A percentile compares a stretch with the other conserved stretches of the same genome.
phyloP scores from a whole-genome alignment of 1,140 invertebrate genomes.

The Trichoplusia ni region DNA sequence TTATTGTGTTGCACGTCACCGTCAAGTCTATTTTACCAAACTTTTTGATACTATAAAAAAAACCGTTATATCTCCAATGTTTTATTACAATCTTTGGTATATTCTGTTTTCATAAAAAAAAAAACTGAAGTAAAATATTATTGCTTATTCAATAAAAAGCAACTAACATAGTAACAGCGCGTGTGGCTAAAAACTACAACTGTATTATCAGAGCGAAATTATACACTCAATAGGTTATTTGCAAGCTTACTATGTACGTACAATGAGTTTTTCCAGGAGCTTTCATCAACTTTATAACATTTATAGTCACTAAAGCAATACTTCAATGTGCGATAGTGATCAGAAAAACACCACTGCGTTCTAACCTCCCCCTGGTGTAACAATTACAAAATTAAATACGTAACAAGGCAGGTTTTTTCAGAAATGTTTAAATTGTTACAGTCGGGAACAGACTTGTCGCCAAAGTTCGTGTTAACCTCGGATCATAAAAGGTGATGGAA shows the following conservation, averaged over 20 bases:
- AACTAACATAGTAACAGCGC: not conserved
- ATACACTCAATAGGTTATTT: conserved; percentile 19
- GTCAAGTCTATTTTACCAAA: too few relatives aligned
- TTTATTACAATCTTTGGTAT: too few relatives aligned
- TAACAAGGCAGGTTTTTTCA: conserved; percentile 28
- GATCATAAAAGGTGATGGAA: too few relatives aligned
- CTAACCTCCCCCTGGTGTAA: conserved; percentile 19
- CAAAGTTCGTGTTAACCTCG: not conserved
- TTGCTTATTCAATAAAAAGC: too few relatives aligned
- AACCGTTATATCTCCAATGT: too few relatives aligned
- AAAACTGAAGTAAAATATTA: too few relatives aligned
- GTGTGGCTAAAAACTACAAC: conserved; percentile 1
- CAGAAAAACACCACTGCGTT: conserved; percentile 32
- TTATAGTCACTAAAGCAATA: conserved; percentile 20
- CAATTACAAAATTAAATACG: conserved; percentile 41
- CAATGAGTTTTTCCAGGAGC: conserved; percentile 19
- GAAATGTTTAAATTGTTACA: conserved; percentile 23
- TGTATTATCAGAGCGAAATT: conserved; percentile 11
- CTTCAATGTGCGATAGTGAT: conserved; percentile 34
- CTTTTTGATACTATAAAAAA: too few relatives aligned
- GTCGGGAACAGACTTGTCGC: conserved; percentile 25
- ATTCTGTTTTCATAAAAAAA: too few relatives aligned
- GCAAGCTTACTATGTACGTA: conserved; percentile 10
- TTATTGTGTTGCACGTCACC: too few relatives aligned
- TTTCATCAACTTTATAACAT: conserved; percentile 27